These are phyloP conservation scores for Dicranocentrus wangi DNA, from an alignment of 2,888 invertebrate species.

Conservation along the genomic window DNA sequence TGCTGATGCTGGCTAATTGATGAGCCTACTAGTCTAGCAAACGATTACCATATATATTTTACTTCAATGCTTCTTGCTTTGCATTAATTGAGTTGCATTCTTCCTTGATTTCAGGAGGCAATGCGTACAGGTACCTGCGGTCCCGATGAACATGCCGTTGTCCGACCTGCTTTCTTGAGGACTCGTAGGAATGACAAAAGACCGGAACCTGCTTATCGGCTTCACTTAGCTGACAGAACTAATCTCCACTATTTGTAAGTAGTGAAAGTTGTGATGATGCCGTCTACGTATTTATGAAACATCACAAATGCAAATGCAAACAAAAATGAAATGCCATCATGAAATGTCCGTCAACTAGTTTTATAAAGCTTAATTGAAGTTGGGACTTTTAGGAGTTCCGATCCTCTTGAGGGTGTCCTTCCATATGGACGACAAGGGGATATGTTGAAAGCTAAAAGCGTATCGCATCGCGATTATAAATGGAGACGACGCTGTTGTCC, in stretches of 20 bases:
- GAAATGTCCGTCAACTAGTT: not conserved
- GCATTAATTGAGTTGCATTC: not conserved
- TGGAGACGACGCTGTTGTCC: constrained; percentile 66
- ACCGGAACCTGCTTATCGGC: constrained; percentile 70
- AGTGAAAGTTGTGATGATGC: too few species aligned
- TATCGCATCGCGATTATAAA: constrained; percentile 69
- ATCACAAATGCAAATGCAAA: too few species aligned
- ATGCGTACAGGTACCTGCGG: constrained; percentile 70
- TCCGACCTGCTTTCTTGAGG: constrained; percentile 63
- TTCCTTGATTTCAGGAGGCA: constrained; percentile 62
- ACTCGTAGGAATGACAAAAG: constrained; percentile 57
- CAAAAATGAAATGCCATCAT: too few species aligned
- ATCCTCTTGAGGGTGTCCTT: constrained; percentile 70
- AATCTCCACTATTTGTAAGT: constrained; percentile 69
- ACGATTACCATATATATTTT: too few species aligned
- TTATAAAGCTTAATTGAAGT: not conserved
- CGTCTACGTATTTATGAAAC: too few species aligned
- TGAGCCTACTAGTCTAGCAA: not conserved
- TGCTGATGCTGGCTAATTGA: too few species aligned
- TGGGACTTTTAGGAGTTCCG: constrained; percentile 59
- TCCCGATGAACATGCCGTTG: constrained; percentile 51
- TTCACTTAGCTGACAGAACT: constrained; percentile 69
- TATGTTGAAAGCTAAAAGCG: constrained; percentile 69
- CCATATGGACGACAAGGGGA: constrained; percentile 69
- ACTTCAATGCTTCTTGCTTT: not conserved